Evolutionary conservation across 1,140 invertebrate species (phyloP), one percentile per base, ranked within the genome.

Genomic region (Drosophila orosa): DNA sequence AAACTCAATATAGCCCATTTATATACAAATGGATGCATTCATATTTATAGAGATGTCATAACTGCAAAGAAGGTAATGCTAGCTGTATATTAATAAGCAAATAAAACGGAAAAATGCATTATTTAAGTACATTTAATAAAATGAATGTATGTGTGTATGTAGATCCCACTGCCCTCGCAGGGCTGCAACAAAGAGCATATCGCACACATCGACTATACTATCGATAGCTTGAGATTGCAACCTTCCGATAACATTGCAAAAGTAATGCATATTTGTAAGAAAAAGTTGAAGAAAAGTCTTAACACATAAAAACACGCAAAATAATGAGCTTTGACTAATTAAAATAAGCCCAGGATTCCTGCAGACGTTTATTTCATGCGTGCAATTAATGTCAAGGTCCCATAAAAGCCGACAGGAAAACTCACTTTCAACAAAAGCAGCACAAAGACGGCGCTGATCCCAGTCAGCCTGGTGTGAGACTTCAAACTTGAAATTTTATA

Each of bases 361-460:
- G n/a, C 25, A 5, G 15, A 17, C 25, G 7, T 48, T 48, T n/a
- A 17, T 47, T n/a, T n/a, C 25, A n/a, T 24, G 22, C 31, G 13
- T 33, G 3, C 5, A 33, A 19, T 52, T 15, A n/a, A 22, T 24
- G 19, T 10, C 13, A 15, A 22, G 5, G 9, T 10, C 31, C 31
- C 50, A 35, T 35, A n/a, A 54, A 54, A 24, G 5, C 19, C 8
- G 13, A 54, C 50, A 54, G 15, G 50, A n/a, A 35, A 54, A 54
- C 19, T 33, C 29, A 29, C 48, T 52, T 22, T 52, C 8, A 22
- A 22, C 33, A 52, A 52, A 35, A 10, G 8, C 19, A 24, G 19
- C 19, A 35, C 31, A 54, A 35, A 24, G 31, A 15, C 31, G 33
- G 7, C 19, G 13, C 22, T 22, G 8, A 52, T 25, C 60, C 13